Conservation (phyloP, 2,888 invertebrate genomes). For the Cataglyphis albicans region DNA sequence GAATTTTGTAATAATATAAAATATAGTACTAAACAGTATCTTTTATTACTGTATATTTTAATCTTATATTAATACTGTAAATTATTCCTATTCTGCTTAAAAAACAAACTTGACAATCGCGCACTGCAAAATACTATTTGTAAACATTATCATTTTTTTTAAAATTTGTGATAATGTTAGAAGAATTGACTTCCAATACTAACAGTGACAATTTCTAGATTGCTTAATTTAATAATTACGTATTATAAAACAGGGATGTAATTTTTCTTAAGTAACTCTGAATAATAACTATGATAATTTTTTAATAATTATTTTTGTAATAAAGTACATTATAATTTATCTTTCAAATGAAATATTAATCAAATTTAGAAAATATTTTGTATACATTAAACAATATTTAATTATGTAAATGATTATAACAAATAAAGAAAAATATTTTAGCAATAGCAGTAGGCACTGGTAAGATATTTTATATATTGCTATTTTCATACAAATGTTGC, state of each 20-base stretch:
- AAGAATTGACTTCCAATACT: conserved; percentile 30
- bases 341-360: conserved; percentile 5
- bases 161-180: conserved; percentile 7
- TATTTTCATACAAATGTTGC: background rate
- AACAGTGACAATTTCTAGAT: conserved; percentile 8
- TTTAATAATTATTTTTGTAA: conserved; percentile 67
- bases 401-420: conserved; percentile 31
- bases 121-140: conserved; percentile 1
- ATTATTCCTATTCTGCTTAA: conserved; percentile 4
- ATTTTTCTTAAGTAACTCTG: conserved; percentile 5
- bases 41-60: conserved; percentile 22
- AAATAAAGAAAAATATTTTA: conserved; percentile 71
- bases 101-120: background rate
- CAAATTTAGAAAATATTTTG: conserved; percentile 8
- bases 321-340: background rate
- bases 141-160: conserved; percentile 27
- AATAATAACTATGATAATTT: conserved; percentile 19
- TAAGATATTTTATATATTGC: background rate
- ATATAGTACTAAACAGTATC: background rate
- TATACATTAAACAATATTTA: conserved; percentile 24
- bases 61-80: conserved; percentile 12
- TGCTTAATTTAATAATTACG: conserved; percentile 24
- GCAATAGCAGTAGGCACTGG: conserved; percentile 40
- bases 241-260: background rate
- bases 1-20: conserved; percentile 20